Percentiles rank a stretch among this genome's conserved stretches.
Evolutionary conservation across 2,888 invertebrate genomes (phyloP).

Genomic region (Xestia rhomboidea): DNA sequence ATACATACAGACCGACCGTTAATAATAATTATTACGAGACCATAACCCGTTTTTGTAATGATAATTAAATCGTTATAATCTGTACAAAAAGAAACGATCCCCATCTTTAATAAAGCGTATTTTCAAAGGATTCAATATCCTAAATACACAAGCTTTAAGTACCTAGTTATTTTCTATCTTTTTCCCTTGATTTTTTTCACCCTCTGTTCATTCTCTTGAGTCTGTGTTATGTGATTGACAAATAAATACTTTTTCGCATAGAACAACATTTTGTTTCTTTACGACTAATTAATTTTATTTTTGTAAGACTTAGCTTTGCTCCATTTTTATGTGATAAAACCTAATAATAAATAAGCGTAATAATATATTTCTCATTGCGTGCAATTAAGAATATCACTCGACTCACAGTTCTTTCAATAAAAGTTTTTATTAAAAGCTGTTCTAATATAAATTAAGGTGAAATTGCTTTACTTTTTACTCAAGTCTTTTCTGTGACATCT

Average conservation of each 20-base stretch:
- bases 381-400: constrained; percentile 42
- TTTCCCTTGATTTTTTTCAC: constrained; percentile 13
- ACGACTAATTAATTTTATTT: constrained; percentile 14
- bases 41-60: constrained; percentile 59
- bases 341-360: constrained; percentile 54
- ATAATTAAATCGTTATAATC: constrained; percentile 67
- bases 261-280: neutral
- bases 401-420: constrained; percentile 25
- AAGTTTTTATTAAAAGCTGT: constrained; percentile 15
- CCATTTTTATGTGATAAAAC: constrained; percentile 31
- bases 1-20: constrained; percentile 35
- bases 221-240: neutral
- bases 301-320: constrained; percentile 4
- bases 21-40: constrained; percentile 62
- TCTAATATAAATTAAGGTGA: constrained; percentile 22
- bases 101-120: constrained; percentile 79
- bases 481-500: constrained; percentile 34
- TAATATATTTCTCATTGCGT: constrained; percentile 20
- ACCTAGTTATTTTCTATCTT: constrained; percentile 54
- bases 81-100: constrained; percentile 72
- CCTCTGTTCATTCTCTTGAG: neutral
- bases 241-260: neutral
- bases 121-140: constrained; percentile 71
- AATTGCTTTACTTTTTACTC: constrained; percentile 41
- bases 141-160: constrained; percentile 63